Evolutionary conservation across 2,888 invertebrate genomes (phyloP).

Genomic region (Dastarcus helophoroides): DNA sequence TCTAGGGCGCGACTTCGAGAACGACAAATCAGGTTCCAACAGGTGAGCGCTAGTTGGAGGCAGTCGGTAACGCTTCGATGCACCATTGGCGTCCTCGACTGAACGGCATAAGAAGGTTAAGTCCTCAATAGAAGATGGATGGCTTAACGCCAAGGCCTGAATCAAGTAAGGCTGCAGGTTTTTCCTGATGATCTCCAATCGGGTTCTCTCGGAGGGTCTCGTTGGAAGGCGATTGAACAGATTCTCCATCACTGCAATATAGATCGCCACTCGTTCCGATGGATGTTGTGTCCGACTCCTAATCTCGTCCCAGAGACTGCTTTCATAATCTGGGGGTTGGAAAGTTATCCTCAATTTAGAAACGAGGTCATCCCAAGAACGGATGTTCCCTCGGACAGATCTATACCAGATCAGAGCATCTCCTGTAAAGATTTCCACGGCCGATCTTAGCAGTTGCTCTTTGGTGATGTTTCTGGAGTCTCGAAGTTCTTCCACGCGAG

Average conservation of each 20-base stretch:
- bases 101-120: too few relatives aligned
- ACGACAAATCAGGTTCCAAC: too few relatives aligned
- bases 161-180: constrained; percentile 9
- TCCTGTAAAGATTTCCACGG: constrained; percentile 13
- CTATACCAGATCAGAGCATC: constrained; percentile 14
- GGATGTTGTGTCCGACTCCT: constrained; percentile 8
- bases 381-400: constrained; percentile 3
- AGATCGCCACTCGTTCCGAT: constrained; percentile 8
- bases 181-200: constrained; percentile 6
- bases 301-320: constrained; percentile 10
- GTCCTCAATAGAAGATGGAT: too few relatives aligned
- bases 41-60: too few relatives aligned
- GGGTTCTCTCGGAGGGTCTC: constrained; percentile 3
- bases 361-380: constrained; percentile 8
- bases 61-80: too few relatives aligned
- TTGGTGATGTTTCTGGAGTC: constrained; percentile 8
- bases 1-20: too few relatives aligned
- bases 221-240: constrained; percentile 7
- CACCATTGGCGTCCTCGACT: too few relatives aligned
- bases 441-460: constrained; percentile 9
- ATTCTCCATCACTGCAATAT: constrained; percentile 9
- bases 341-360: constrained; percentile 5
- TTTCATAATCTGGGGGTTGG: constrained; percentile 12
- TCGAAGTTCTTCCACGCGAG: constrained; percentile 12
- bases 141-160: neutral